These are phyloP conservation scores for Ectemnius lituratus DNA, from an alignment of 2,888 invertebrate species.

Conservation along the genomic window DNA sequence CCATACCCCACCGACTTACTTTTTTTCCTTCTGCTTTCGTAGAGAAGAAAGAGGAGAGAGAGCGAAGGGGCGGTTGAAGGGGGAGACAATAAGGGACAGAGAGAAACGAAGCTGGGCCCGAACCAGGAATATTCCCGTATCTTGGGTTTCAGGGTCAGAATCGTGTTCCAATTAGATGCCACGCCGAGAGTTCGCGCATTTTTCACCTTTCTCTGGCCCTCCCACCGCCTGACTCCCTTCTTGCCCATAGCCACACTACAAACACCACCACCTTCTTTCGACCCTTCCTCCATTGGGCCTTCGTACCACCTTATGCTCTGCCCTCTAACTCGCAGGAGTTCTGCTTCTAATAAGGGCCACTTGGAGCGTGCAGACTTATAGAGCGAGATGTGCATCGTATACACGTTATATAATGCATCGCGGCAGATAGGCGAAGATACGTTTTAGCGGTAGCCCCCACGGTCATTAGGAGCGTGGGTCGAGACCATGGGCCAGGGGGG, in stretches of 20 bases:
- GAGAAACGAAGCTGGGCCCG: constrained; percentile 28
- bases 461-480: constrained; percentile 49
- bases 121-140: constrained; percentile 68
- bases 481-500: constrained; percentile 29
- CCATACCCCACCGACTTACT: constrained; percentile 6
- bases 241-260: neutral
- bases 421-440: constrained; percentile 51
- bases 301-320: too few species aligned
- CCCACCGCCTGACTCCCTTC: neutral
- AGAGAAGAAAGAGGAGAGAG: constrained; percentile 5
- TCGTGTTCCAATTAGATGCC: constrained; percentile 75
- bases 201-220: constrained; percentile 42
- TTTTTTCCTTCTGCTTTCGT: constrained; percentile 32
- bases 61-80: neutral
- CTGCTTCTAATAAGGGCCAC: constrained; percentile 53
- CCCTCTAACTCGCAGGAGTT: constrained; percentile 30
- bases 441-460: constrained; percentile 54
- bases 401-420: constrained; percentile 55
- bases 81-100: constrained; percentile 35
- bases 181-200: constrained; percentile 53
- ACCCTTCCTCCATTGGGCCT: constrained; percentile 13
- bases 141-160: constrained; percentile 75
- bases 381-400: constrained; percentile 47
- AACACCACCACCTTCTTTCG: constrained; percentile 11
- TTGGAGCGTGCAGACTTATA: constrained; percentile 41